Conservation (phyloP, 1,140 invertebrate species). For the Tetraneura akinire region DNA sequence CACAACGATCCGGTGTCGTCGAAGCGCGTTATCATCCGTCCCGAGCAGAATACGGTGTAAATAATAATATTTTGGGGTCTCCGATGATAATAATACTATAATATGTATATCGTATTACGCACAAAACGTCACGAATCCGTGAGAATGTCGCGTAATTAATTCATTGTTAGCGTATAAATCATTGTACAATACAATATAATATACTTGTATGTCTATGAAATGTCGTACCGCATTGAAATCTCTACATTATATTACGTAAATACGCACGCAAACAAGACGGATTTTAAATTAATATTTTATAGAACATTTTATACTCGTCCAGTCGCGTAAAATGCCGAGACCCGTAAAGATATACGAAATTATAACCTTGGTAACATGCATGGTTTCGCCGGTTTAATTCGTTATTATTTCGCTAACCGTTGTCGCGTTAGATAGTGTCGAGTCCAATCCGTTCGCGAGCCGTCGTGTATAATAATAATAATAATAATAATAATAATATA, state of each 20-base stretch:
- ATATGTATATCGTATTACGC: background rate
- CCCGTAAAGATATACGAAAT: background rate
- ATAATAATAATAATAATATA: no score
- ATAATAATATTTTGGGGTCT: constrained; percentile 1
- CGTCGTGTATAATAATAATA: no score
- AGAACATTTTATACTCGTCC: background rate
- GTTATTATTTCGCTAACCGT: background rate
- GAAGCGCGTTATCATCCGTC: no score
- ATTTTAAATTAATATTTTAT: constrained; percentile 21
- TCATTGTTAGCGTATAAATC: constrained; percentile 22
- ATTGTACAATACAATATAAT: no score
- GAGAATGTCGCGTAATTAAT: constrained; percentile 25
- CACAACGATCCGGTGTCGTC: no score
- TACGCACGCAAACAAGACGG: background rate
- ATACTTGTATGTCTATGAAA: no score
- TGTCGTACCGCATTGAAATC: constrained; percentile 5
- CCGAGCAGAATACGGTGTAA: no score
- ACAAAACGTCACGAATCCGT: constrained; percentile 1
- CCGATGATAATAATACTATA: background rate
- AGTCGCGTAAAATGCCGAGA: background rate
- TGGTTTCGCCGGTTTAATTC: background rate
- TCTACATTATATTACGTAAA: background rate
- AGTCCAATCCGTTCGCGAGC: no score
- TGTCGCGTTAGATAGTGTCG: background rate
- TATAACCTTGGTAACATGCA: background rate